Evolutionary conservation across 2,113 vertebrate species (phyloP), one percentile per base, ranked within the genome.

Genomic region (Leucoraja erinaceus): DNA sequence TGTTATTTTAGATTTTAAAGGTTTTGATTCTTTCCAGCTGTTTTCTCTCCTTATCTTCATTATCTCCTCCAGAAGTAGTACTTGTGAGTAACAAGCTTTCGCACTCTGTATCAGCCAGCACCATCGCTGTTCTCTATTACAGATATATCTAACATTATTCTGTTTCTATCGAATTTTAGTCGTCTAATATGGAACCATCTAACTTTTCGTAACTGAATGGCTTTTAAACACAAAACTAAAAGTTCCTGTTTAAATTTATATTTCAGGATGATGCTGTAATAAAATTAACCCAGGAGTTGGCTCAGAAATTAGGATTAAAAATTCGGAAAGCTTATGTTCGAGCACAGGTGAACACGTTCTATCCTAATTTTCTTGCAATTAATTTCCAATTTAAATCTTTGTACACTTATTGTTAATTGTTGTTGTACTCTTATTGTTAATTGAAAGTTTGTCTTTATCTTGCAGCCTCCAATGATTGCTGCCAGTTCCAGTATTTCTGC

Each of bases 281-380:
- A 95, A 97, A 98, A 94, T 95, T 99, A 95, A 98, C 98, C 93
- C 98, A 99, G 96, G 98, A 99, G 93, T 95, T 99, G 94, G 98
- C 99, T 95, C 97, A 98, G 95, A 97, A 97, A 95, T 96, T 99
- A 94, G 98, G 98, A 93, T 96, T 99, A 95, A 99, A 99, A 97
- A 98, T 99, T 95, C 97, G 99, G 93, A 99, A 99, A 96, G 98
- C 99, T 7, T 99, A 99, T 93, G 96, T 99, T 12, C 97, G 99
- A 96, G 97, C 96, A 28, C 98, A 98, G 97, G 98, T 99, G 95
- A 94, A 95, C 68, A 38, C n/a, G 4, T 88, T 94, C 20, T 72
- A 38, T 38, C 2, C 22, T 74, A 25, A 22, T 91, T 12, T 66
- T 38, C 33, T 91, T 47, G 9, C 54, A 54, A 59, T 20, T 25